A percentile compares a stretch with the other conserved stretches of the same genome.
Conservation (phyloP, 2,888 invertebrate genomes). For the Bibio marci region DNA sequence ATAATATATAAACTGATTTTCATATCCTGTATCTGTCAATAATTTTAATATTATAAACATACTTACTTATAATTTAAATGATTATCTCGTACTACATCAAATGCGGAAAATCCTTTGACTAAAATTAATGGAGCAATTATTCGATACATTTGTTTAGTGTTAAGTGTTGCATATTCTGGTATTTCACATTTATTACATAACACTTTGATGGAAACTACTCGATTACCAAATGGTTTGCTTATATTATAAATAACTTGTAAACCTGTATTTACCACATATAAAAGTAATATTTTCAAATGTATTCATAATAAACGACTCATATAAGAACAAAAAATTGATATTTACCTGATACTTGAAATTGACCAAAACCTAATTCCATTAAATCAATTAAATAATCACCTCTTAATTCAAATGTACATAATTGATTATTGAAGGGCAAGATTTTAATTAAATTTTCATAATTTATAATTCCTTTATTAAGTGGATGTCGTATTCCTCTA, state of each 20-base stretch:
- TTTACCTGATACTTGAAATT: too few relatives aligned
- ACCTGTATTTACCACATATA: too few relatives aligned
- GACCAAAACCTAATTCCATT: slow-evolving; percentile 37
- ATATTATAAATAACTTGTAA: slow-evolving; percentile 43
- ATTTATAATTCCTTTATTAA: slow-evolving; percentile 41
- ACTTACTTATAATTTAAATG: too few relatives aligned
- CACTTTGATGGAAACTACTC: slow-evolving; percentile 37
- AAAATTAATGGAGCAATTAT: slow-evolving; percentile 44
- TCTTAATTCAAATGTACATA: slow-evolving; percentile 49
- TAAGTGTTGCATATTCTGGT: slow-evolving; percentile 43
- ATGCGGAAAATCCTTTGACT: too few relatives aligned
- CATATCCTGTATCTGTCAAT: too few relatives aligned
- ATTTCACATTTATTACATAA: slow-evolving; percentile 45
- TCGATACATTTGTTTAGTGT: slow-evolving; percentile 37
- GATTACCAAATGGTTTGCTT: slow-evolving; percentile 36
- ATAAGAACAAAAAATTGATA: too few relatives aligned
- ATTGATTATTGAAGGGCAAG: slow-evolving; percentile 58
- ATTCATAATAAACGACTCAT: too few relatives aligned
- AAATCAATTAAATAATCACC: slow-evolving; percentile 46
- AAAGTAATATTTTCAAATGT: too few relatives aligned
- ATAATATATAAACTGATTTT: too few relatives aligned
- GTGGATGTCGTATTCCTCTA: slow-evolving; percentile 51
- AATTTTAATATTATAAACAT: too few relatives aligned
- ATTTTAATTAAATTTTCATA: slow-evolving; percentile 49
- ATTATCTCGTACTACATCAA: too few relatives aligned